Conservation (phyloP, 1,140 invertebrate species). For the Tetranychus cinnabarinus region DNA sequence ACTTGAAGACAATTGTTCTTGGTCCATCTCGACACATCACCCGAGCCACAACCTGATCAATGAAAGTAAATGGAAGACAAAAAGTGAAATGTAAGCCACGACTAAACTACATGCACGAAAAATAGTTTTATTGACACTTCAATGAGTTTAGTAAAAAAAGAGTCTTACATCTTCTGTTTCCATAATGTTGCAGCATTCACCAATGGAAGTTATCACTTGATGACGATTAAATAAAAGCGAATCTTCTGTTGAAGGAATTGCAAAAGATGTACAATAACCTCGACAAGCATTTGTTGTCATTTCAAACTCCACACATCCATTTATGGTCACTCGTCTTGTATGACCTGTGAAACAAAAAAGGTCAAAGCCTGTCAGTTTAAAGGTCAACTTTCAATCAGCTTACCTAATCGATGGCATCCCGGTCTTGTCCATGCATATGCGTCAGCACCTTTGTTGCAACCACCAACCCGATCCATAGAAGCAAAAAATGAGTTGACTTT, state of each 20-base stretch:
- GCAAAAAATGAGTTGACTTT: too few species aligned
- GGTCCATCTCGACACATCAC: conserved; percentile 50
- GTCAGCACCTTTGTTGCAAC: too few species aligned
- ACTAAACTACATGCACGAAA: too few species aligned
- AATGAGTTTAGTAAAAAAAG: neutral
- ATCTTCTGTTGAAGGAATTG: conserved; percentile 33
- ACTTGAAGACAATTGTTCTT: conserved; percentile 50
- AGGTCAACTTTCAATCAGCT: too few species aligned
- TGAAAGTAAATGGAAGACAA: too few species aligned
- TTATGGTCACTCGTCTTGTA: conserved; percentile 48
- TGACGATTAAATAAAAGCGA: conserved; percentile 29
- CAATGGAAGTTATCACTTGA: conserved; percentile 53
- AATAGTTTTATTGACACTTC: too few species aligned
- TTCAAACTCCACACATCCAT: conserved; percentile 53
- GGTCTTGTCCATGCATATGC: neutral
- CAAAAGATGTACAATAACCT: conserved; percentile 61
- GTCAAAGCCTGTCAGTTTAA: neutral
- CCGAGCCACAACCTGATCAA: conserved; percentile 31
- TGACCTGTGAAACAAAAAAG: conserved; percentile 30
- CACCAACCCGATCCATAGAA: too few species aligned
- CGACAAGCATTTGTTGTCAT: conserved; percentile 64
- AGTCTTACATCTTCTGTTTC: conserved; percentile 54
- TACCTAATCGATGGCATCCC: neutral
- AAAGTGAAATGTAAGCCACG: too few species aligned
- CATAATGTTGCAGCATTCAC: conserved; percentile 68